A percentile compares a stretch with the other conserved stretches of the same genome.
Evolutionary conservation across 2,888 invertebrate genomes (phyloP).

Genomic region (Zonitis immaculata): DNA sequence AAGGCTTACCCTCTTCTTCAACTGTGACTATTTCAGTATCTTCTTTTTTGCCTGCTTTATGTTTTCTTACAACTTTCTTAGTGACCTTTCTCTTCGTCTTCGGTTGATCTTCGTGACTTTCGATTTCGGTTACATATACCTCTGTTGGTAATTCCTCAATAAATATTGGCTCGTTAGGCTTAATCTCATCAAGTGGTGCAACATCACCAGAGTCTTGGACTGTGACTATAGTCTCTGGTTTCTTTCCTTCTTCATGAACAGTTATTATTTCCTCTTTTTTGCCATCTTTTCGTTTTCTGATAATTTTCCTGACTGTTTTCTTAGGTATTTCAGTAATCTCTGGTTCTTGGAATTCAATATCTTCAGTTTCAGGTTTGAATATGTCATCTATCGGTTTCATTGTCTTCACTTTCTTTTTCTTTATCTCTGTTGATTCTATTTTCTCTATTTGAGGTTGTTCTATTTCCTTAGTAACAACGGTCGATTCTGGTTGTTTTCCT

Average conservation of each 20-base stretch:
- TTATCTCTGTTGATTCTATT: conserved; percentile 9
- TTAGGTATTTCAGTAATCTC: conserved; percentile 30
- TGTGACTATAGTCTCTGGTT: conserved; percentile 28
- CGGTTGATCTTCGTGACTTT: conserved; percentile 27
- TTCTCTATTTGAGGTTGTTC: conserved; percentile 24
- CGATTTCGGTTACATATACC: conserved; percentile 28
- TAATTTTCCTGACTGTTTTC: conserved; percentile 25
- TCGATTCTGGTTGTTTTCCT: conserved; percentile 35
- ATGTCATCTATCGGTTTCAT: not conserved
- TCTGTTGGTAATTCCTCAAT: conserved; percentile 33
- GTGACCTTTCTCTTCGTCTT: conserved; percentile 33
- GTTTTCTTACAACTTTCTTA: conserved; percentile 42
- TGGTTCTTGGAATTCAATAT: conserved; percentile 21
- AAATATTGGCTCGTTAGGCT: conserved; percentile 18
- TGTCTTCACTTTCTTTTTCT: not conserved
- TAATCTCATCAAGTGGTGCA: conserved; percentile 28
- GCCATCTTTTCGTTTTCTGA: conserved; percentile 34
- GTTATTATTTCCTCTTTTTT: conserved; percentile 36
- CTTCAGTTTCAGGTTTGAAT: conserved; percentile 20
- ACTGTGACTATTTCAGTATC: conserved; percentile 43
- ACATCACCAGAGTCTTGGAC: conserved; percentile 19
- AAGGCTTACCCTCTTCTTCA: conserved; percentile 34
- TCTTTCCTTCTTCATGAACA: conserved; percentile 34
- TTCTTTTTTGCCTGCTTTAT: conserved; percentile 39
- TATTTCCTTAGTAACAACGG: conserved; percentile 46